Evolutionary conservation across 2,888 invertebrate genomes (phyloP).

Genomic region (Heliconius erato): DNA sequence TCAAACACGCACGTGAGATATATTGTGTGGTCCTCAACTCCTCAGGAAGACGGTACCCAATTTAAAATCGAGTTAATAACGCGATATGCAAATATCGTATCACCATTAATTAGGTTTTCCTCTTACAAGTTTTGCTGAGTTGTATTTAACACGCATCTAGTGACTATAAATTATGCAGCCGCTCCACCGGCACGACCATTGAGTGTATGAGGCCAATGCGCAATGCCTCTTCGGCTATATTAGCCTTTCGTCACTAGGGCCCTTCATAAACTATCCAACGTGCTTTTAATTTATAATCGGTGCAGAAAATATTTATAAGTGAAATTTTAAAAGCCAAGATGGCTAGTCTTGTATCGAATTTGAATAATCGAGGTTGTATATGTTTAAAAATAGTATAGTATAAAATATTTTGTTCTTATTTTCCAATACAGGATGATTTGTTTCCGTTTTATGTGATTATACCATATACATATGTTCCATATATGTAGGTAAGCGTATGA

Average conservation of each 20-base stretch:
- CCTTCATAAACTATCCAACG: constrained; percentile 49
- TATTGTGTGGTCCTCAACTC: background rate
- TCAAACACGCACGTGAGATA: background rate
- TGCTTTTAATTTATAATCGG: constrained; percentile 52
- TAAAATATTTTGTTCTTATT: background rate
- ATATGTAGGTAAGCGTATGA: too few relatives aligned
- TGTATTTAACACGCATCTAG: constrained; percentile 51
- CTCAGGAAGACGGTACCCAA: background rate
- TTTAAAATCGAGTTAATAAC: constrained; percentile 26
- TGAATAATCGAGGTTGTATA: constrained; percentile 29
- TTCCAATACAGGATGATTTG: background rate
- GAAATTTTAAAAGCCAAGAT: constrained; percentile 36
- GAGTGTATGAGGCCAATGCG: constrained; percentile 55
- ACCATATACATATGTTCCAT: background rate
- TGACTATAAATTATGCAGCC: constrained; percentile 54
- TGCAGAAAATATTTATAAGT: constrained; percentile 47
- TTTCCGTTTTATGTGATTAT: background rate
- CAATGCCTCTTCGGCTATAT: constrained; percentile 53
- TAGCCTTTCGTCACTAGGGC: constrained; percentile 53
- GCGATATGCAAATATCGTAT: constrained; percentile 29
- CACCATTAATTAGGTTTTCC: constrained; percentile 35
- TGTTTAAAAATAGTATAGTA: constrained; percentile 23
- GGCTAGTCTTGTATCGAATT: constrained; percentile 36
- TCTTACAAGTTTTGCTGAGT: constrained; percentile 49
- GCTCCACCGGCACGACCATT: constrained; percentile 50